These are phyloP conservation scores for Gastracanthus pulcherrimus DNA, from an alignment of 2,888 invertebrate genomes.

Conservation along the genomic window DNA sequence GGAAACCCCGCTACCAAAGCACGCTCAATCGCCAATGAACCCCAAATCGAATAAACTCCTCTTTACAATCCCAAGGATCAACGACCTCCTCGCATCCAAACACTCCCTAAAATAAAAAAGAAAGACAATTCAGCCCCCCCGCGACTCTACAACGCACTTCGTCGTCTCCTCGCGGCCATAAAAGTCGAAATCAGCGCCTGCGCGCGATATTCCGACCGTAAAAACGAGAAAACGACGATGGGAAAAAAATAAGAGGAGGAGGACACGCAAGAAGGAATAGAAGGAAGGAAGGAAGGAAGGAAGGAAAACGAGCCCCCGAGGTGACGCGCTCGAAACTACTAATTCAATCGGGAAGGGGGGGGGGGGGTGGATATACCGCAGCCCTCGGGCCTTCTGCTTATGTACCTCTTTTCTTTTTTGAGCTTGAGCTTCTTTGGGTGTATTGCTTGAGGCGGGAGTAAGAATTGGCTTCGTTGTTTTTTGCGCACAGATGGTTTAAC, in stretches of 20 bases:
- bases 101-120: background rate
- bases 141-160: background rate
- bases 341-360: constrained; percentile 22
- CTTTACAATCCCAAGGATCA: background rate
- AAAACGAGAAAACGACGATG: background rate
- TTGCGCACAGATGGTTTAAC: too few relatives aligned
- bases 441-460: too few relatives aligned
- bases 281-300: constrained; percentile 1
- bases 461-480: too few relatives aligned
- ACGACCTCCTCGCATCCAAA: background rate
- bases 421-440: too few relatives aligned
- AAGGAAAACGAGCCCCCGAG: constrained; percentile 2
- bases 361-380: background rate
- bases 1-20: too few relatives aligned
- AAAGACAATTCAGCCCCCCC: background rate
- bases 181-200: constrained; percentile 24
- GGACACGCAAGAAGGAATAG: background rate
- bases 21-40: background rate
- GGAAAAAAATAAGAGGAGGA: constrained; percentile 8
- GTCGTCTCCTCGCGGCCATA: constrained; percentile 12
- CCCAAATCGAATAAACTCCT: background rate
- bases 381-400: too few relatives aligned
- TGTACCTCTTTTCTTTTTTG: background rate
- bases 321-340: constrained; percentile 25
- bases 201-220: too few relatives aligned